These are phyloP conservation scores for Globodera ellingtonae DNA, from an alignment of 1,140 invertebrate genomes.

Conservation along the genomic window DNA sequence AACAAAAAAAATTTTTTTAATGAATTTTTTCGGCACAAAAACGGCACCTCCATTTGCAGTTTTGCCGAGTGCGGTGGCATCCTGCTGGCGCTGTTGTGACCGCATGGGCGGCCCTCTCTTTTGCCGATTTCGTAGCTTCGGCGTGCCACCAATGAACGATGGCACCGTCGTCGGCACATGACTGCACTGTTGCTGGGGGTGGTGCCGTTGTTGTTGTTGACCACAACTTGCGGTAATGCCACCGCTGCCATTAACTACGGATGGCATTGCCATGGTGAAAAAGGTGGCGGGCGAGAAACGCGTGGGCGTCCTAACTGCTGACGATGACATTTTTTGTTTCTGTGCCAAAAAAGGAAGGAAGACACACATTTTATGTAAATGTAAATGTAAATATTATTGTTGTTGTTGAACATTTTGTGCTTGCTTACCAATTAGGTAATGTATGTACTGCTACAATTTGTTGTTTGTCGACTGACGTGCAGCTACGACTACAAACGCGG, in stretches of 20 bases:
- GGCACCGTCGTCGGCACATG: background rate
- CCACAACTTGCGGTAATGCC: no score
- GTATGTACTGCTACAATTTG: no score
- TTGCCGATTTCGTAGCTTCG: background rate
- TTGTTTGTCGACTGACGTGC: no score
- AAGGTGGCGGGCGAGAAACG: slow-evolving; percentile 1
- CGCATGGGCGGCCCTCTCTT: background rate
- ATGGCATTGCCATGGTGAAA: slow-evolving; percentile 4
- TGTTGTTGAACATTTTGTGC: no score
- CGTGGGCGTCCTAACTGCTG: background rate
- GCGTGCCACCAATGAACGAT: background rate
- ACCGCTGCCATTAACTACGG: background rate
- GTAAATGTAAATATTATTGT: no score
- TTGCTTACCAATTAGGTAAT: no score
- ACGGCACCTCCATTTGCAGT: background rate
- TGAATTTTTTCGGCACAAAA: no score
- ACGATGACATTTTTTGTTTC: slow-evolving; percentile 1
- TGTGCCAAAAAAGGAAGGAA: background rate
- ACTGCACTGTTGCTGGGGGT: background rate
- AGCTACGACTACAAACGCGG: no score
- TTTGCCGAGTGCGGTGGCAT: background rate
- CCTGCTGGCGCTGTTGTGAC: background rate
- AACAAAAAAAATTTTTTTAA: no score
- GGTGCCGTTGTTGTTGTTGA: background rate
- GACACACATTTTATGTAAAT: no score